Evolutionary conservation across 1,140 invertebrate species (phyloP), one percentile per base, ranked within the genome.

Genomic region (Lepidurus packardi): DNA sequence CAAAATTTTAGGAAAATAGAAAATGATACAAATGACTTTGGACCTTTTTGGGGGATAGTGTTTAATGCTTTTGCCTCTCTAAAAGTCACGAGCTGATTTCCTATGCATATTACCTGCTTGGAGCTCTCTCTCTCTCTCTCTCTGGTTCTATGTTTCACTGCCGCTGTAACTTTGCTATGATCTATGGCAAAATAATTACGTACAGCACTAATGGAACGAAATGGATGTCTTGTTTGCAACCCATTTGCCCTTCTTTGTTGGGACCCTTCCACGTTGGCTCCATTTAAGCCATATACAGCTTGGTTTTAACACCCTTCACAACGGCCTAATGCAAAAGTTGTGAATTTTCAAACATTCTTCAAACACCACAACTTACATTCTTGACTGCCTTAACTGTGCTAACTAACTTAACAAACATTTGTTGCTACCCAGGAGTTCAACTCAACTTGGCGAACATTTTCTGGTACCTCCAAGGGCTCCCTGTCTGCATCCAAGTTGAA

Each of bases 211-310:
- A 65, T 65, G 53, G 53, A 65, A 65, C 16, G 21, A 65, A 65
- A 65, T 65, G 53, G 53, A 65, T 65, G 53, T 65, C 53, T 65
- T 65, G 53, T 65, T 65, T 65, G 53, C 53, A 21, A 65, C 53
- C 53, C 53, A 65, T 65, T 65, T 65, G 53, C 53, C 53, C 34
- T 34, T 34, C 34, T 65, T 65, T 16, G 21, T 65, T 13, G 53
- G 13, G 8, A 65, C 16, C 21, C 53, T 65, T 21, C 21, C 16
- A n/a, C 6, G 16, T 65, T 7, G 16, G 16, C 1, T 7, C 7
- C 53, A 13, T 4, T 11, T 65, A 1, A n/a, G 16, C 53, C 53
- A n/a, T 47, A 11, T 47, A 10, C 16, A n/a, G 16, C 21, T 65
- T 16, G 53, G 53, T 21, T 65, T 65, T 21, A 65, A 65, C 53